Evolutionary conservation across 2,888 invertebrate species (phyloP), one percentile per base, ranked within the genome.

Genomic region (Parnassius smintheus): DNA sequence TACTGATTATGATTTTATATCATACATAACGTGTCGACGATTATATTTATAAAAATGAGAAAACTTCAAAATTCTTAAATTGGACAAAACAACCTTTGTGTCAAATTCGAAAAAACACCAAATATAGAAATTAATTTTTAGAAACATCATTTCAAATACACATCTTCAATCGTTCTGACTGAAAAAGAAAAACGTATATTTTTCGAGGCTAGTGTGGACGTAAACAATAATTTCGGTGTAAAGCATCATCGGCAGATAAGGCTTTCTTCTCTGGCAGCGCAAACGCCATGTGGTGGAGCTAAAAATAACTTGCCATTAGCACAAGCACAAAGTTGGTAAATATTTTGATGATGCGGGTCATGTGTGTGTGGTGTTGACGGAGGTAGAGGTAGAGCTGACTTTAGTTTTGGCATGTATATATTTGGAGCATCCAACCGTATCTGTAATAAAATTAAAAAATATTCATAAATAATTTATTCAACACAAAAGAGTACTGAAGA

Each of bases 321-420:
- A 84, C 98, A 98, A 70, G 96, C 96, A 88, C 98, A 98, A 71
- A 98, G 90, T 87, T 98, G 98, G 88, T 95, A 97, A 73, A 97
- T 95, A 77, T 95, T 93, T 82, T 94, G 94, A 80, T 93, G 92
- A 62, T 91, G 90, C 0, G 92, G 90, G 72, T 90, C 94, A 66
- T 92, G 93, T 58, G 84, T 68, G 72, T 93, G 93, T 11, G 90
- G 77, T 9, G 91, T 77, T 41, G 93, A 88, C 2, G 93, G 81
- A 2, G 92, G 89, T 42, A 93, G 82, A 9, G 94, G 93, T 65
- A 93, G 80, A 2, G 93, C 94, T 12, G 94, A 94, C 68, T 94
- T 93, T 67, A 95, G 73, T 76, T 94, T 94, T 66, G 94, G 94
- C 91, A 95, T 92, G 71, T 93, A 92, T 75, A 95, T 93, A 76